Evolutionary conservation across 2,797 vertebrate genomes (phyloP), one percentile per base, ranked within the genome.

Genomic region (Etheostoma nigrum): DNA sequence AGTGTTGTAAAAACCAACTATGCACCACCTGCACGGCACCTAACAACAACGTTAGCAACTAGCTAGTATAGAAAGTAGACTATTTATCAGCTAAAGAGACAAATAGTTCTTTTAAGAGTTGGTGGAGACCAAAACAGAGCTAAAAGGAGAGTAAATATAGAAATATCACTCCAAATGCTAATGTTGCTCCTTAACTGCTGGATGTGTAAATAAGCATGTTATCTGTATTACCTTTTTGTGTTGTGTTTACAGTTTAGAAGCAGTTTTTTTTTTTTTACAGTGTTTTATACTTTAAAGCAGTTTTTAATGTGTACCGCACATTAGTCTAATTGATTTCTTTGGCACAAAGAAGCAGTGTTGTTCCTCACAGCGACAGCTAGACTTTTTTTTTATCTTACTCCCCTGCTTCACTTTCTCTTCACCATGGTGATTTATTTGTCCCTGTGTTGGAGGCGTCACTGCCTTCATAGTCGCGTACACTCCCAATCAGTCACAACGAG

Each of bases 371-470:
- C 13, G 60, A 57, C 85, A 54, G 77, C 13, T 57, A 76, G 59
- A 73, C 85, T 74, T 83, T 85, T 83, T n/a, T 85, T 88, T 85
- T 76, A 81, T 87, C 76, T 84, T 82, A 47, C 64, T 84, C 62
- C 75, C 65, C 82, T 30, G 61, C 69, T 71, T 73, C 71, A 80
- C 73, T 81, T 78, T 80, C 77, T 87, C 83, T 58, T 78, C 78
- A 36, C 78, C 73, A 5, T 15, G 3, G 81, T 92, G 88, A 92
- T 91, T 86, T 87, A 91, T 92, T 80, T 79, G 68, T 90, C 70
- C 68, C 64, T 59, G 75, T 81, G 84, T 83, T 74, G 54, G 86
- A 87, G 69, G 84, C 64, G 77, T 82, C 89, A 69, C 77, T 69
- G 86, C 85, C 86, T 88, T 90, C 89, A 80, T 63, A 90, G 75